Conservation (phyloP, 2,888 invertebrate species). For the Hydraecia micacea region DNA sequence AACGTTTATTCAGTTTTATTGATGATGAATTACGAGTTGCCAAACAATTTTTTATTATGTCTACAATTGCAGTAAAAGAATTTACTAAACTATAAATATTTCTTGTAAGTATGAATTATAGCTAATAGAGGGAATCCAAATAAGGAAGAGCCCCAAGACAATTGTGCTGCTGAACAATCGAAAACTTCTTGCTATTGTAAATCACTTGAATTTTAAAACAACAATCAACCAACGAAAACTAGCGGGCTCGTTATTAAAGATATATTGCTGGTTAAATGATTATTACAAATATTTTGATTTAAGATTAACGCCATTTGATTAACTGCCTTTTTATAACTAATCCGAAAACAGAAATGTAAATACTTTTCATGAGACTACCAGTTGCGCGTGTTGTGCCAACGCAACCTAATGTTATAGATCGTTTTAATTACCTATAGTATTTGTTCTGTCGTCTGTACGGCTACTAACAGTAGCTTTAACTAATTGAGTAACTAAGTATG, state of each 20-base stretch:
- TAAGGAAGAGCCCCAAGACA: not conserved
- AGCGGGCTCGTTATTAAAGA: too few species aligned
- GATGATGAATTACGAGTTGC: not conserved
- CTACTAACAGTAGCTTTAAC: not conserved
- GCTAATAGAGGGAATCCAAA: not conserved
- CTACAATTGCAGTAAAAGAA: not conserved
- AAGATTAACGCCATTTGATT: too few species aligned
- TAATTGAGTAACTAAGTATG: not conserved
- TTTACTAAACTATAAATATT: not conserved
- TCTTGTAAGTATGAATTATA: not conserved
- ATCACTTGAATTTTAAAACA: not conserved
- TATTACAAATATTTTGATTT: not conserved
- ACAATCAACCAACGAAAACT: not conserved
- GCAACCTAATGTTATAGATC: not conserved
- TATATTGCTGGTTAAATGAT: too few species aligned
- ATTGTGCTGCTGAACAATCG: slow-evolving; percentile 5
- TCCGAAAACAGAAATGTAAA: not conserved
- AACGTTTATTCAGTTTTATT: not conserved
- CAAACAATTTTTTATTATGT: not conserved
- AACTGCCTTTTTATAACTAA: not conserved
- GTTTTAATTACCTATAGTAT: not conserved
- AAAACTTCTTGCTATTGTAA: not conserved
- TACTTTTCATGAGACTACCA: not conserved
- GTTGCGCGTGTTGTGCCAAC: not conserved
- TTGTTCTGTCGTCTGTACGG: not conserved